Conservation (phyloP, 2,113 vertebrate genomes). For the Rafetus swinhoei region DNA sequence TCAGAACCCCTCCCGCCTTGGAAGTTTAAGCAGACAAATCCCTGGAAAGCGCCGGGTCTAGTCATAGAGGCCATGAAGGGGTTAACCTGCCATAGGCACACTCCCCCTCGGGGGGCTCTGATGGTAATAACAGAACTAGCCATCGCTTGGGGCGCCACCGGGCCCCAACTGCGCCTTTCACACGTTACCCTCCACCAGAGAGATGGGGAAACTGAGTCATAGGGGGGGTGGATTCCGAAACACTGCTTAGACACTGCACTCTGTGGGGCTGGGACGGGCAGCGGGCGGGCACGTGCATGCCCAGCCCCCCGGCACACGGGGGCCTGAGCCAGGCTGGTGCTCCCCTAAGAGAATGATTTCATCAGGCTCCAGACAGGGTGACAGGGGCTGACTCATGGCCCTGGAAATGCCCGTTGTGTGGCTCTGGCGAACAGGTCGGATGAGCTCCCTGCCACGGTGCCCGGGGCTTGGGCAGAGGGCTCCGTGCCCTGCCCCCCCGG, state of each 20-base stretch:
- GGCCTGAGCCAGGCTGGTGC: no score
- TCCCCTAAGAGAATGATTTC: no score
- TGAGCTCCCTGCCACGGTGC: not conserved
- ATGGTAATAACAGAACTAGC: not conserved
- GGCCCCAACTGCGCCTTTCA: not conserved
- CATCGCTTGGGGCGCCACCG: not conserved
- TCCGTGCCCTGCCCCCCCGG: not conserved
- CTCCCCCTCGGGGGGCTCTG: not conserved
- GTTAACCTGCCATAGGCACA: not conserved
- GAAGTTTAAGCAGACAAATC: not conserved
- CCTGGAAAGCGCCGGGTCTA: not conserved
- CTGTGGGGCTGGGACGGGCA: accelerated
- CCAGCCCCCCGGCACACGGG: no score
- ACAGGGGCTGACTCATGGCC: not conserved
- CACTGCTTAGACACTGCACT: not conserved
- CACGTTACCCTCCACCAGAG: not conserved
- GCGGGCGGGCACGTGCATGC: no score
- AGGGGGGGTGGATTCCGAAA: not conserved
- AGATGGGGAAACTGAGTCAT: not conserved
- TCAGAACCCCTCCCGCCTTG: not conserved
- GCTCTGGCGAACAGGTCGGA: not conserved
- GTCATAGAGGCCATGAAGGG: not conserved
- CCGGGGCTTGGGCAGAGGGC: not conserved
- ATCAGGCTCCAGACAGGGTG: no score
- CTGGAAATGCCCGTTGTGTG: not conserved